Evolutionary conservation across 2,797 vertebrate genomes (phyloP).

Genomic region (Gallinago nigripennis): DNA sequence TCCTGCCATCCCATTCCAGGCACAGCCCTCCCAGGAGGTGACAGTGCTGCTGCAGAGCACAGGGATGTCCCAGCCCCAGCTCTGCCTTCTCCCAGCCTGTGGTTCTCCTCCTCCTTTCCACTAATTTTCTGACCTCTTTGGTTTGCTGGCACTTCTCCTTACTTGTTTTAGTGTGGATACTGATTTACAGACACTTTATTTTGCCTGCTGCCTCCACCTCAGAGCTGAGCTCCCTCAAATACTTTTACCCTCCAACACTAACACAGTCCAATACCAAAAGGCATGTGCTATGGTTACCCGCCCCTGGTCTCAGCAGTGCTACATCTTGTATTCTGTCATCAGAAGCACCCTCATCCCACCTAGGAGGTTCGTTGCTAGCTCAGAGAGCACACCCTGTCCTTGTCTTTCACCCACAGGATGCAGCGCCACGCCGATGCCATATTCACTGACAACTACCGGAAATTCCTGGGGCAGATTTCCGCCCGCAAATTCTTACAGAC

Average conservation of each 20-base stretch:
- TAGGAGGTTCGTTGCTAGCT: not conserved
- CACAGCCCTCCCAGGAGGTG: not conserved
- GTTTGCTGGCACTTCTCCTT: not conserved
- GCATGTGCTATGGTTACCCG: not conserved
- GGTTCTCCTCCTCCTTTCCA: not conserved
- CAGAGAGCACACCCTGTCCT: not conserved
- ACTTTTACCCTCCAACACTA: not conserved
- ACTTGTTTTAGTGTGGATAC: not conserved
- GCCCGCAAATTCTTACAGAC: slow-evolving; percentile 91
- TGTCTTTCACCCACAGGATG: slow-evolving; percentile 70
- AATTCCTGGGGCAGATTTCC: slow-evolving; percentile 90
- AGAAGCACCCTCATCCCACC: not conserved
- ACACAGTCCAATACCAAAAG: not conserved
- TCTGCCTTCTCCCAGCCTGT: not conserved
- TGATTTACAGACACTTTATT: not conserved
- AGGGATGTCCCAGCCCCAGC: not conserved
- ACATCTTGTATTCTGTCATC: no score
- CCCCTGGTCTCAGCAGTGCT: not conserved
- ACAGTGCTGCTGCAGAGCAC: not conserved
- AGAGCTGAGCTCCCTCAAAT: not conserved
- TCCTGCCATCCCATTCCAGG: not conserved
- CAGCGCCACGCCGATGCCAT: slow-evolving; percentile 92
- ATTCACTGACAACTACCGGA: slow-evolving; percentile 94
- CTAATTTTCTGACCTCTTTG: not conserved
- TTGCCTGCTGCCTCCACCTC: not conserved